Evolutionary conservation across 2,797 vertebrate genomes (phyloP), one percentile per base, ranked within the genome.

Genomic region (Dryobates pubescens): DNA sequence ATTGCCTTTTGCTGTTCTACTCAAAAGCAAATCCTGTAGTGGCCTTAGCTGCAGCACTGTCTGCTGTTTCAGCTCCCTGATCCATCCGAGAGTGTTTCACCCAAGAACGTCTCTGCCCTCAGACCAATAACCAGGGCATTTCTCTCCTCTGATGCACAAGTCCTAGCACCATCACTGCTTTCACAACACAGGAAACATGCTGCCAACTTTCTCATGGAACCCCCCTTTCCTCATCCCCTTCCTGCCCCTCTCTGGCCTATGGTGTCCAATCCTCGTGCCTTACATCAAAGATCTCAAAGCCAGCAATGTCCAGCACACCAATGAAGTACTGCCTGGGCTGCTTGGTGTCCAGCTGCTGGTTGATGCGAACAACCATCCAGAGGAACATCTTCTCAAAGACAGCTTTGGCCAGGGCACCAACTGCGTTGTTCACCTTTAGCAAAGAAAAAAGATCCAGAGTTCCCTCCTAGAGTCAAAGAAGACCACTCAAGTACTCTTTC

Each of bases 201-300:
- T 71, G 24, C 51, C 43, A 81, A 9, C 32, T 77, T 73, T 56
- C 20, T 43, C 49, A 63, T 6, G 11, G 53, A 29, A 17, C 19
- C 2, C 18, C 6, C 3, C 13, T 62, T 70, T 19, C 32, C 17
- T 38, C 29, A 53, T 34, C 57, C 38, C 7, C 27, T 3, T 53
- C 86, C 34, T 69, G 41, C 17, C 58, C 4, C 65, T 68, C 2
- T 1, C 26, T 34, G 34, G 26, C 11, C 72, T 64, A 56, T 36
- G 36, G 11, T 81, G 30, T 54, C 41, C 47, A 47, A 29, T 77
- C 51, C 36, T 19, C 70, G 24, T 11, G 62, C 49, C 96, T 97
- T 85, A 98, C 98, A 78, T 98, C 98, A 92, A 98, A 98, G 80
- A 98, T 98, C 93, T 98, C 98, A 82, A 98, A 98, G 91, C 96